Base-by-base conservation (phyloP, 2,113 vertebrate genomes). In the Hydrolagus affinis region DNA sequence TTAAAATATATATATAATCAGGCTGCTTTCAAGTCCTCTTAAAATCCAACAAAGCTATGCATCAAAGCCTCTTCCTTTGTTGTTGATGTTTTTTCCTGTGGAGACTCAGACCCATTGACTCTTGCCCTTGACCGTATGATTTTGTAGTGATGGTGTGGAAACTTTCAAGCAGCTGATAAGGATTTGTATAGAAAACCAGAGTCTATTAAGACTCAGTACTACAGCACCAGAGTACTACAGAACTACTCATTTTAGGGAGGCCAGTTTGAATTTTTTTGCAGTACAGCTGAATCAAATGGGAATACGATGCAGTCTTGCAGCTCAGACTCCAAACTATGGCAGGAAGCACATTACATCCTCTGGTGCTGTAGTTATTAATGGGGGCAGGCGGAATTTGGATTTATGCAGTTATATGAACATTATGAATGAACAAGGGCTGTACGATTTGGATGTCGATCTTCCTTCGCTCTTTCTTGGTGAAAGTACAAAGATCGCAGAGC, bases 91-190 rank as follows among this genome's bases (percentile, higher is more conserved):
- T 77, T 73, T 83, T 23, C 10, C 62, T 64, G 25, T 83, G 60
- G 59, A 28, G 28, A 80, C 59, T 25, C 23, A 80, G 77, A 60
- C 77, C 77, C 28, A 28, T 68, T 83, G 78, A 83, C 78, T 83
- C 78, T 83, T 83, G 78, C 78, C 78, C 78, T 83, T 83, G 78
- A 83, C 78, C 78, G 23, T 66, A 66, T 0, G 62, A 68, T 83
- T 83, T 68, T 83, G 78, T 60, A 83, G 59, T 21, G 78, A 83
- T 83, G 66, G 78, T 83, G 64, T 83, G 28, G 62, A 83, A 83
- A 83, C 78, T 83, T 83, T 83, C 78, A 83, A 83, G 78, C 66
- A 83, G 78, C 78, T 83, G 78, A 83, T 83, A 83, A 83, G 62
- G 25, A 28, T 83, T 68, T 83, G 78, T 68, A 68, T 64, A 83